Base-by-base conservation (phyloP, 2,113 vertebrate species). In the Eidolon helvum region DNA sequence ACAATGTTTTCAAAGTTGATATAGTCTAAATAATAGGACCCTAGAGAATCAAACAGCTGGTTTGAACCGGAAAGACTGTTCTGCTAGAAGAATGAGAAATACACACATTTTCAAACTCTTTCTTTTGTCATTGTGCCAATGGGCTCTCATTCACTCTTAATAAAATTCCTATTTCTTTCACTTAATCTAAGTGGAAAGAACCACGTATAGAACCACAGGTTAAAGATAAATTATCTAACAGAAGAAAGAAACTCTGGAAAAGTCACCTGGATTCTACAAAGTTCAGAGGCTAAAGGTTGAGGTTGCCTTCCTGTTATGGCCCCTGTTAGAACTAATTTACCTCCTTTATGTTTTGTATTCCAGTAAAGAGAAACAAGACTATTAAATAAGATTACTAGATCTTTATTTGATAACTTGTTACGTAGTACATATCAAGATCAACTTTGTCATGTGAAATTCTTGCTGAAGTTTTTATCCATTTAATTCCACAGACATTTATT, bases 31-130 rank as follows among this genome's bases (percentile, higher is more conserved):
- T 61, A 79, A 72, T 55, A 78, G 19, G 35, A 66, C 43, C 16
- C 35, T 86, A 5, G 61, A 68, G 57, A 78, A 91, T 92, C 4
- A 71, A 90, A 90, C 12, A 94, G 50, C 30, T 95, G 43, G 63
- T 82, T 86, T 92, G 45, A 94, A 78, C 38, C 1, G 5, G 28
- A 92, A 72, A 68, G 24, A 78, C n/a, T 61, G 24, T 4, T 77
- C 19, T 35, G 12, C 7, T 63, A 59, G 15, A 79, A 94, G 48
- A 94, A 82, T 93, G 66, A 84, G 8, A 96, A 96, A 94, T 80
- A 7, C 12, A 55, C 21, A 19, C 18, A 3, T 55, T 90, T 87
- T 53, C 16, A 85, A 82, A 96, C 65, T 19, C 7, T 65, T 72
- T 96, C 65, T 61, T 4, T 30, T 85, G 71, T 91, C 28, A 30